These are phyloP conservation scores for Patella caerulea DNA, from an alignment of 2,888 invertebrate genomes.

Conservation along the genomic window DNA sequence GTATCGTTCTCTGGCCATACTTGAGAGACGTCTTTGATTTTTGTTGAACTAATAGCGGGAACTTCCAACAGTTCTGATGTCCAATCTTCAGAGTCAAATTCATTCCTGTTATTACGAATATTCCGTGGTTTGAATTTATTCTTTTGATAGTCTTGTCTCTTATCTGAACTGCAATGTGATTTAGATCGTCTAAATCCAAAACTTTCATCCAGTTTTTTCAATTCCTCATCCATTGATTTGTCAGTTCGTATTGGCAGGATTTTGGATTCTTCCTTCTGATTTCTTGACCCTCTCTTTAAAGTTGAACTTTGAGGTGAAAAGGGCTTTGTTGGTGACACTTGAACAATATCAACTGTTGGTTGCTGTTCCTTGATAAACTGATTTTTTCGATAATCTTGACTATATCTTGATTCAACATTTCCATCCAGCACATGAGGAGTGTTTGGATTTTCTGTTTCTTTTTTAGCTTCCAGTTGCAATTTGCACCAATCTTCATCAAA, in stretches of 20 bases:
- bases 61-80: background rate
- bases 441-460: background rate
- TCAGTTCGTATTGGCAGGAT: background rate
- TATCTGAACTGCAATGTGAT: too few species aligned
- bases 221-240: background rate
- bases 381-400: background rate
- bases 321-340: too few species aligned
- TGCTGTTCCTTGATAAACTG: background rate
- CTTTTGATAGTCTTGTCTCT: too few species aligned
- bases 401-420: background rate
- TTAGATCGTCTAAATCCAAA: background rate
- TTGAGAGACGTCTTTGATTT: too few species aligned
- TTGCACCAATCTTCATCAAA: background rate
- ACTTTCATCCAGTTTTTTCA: background rate
- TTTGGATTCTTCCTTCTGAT: too few species aligned
- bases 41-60: too few species aligned
- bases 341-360: too few species aligned
- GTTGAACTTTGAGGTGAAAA: too few species aligned
- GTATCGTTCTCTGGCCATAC: too few species aligned
- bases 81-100: constrained; percentile 1
- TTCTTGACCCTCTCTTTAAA: too few species aligned
- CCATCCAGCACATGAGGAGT: background rate
- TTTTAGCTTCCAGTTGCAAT: background rate
- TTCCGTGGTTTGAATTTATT: too few species aligned
- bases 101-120: too few species aligned